A percentile compares a stretch with the other conserved stretches of the same genome.
Evolutionary conservation across 2,797 vertebrate genomes (phyloP).

Genomic region (Coranthus polyacanthus): DNA sequence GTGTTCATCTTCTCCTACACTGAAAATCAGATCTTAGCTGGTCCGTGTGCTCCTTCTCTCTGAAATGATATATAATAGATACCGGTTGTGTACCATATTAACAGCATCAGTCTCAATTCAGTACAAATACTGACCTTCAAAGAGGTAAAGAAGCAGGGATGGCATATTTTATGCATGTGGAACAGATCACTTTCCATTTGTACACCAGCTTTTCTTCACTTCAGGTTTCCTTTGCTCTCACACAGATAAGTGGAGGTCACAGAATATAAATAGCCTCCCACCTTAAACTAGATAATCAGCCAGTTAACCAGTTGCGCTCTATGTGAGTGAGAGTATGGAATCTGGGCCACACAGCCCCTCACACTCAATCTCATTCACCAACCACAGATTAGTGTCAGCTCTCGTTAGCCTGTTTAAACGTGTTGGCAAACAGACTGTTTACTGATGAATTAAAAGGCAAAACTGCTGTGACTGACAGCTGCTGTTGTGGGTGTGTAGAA

Average conservation of each 20-base stretch:
- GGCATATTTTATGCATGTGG: not conserved
- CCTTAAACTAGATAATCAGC: conserved; percentile 42
- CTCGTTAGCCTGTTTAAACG: conserved; percentile 46
- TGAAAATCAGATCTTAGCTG: conserved; percentile 22
- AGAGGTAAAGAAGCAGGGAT: not conserved
- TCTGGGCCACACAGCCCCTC: conserved; percentile 54
- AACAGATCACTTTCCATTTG: not conserved
- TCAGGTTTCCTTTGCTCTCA: conserved; percentile 1
- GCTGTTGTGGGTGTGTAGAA: not conserved
- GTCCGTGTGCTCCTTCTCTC: not conserved
- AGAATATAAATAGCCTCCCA: conserved; percentile 46
- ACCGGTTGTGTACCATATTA: not conserved
- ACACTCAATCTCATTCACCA: conserved; percentile 60
- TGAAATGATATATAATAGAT: not conserved
- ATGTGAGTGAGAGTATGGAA: conserved; percentile 33
- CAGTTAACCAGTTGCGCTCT: conserved; percentile 38
- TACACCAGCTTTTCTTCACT: not conserved
- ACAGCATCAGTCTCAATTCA: not conserved
- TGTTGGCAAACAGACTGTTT: not conserved
- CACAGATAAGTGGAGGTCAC: conserved; percentile 43
- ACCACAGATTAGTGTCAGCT: conserved; percentile 66
- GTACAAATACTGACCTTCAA: not conserved
- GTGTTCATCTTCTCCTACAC: conserved; percentile 27
- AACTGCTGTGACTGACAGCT: not conserved
- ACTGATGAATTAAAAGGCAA: not conserved